A percentile compares a stretch with the other conserved stretches of the same genome.
phyloP scores from a whole-genome alignment of 2,888 invertebrate genomes.

The Melinaea marsaeus region DNA sequence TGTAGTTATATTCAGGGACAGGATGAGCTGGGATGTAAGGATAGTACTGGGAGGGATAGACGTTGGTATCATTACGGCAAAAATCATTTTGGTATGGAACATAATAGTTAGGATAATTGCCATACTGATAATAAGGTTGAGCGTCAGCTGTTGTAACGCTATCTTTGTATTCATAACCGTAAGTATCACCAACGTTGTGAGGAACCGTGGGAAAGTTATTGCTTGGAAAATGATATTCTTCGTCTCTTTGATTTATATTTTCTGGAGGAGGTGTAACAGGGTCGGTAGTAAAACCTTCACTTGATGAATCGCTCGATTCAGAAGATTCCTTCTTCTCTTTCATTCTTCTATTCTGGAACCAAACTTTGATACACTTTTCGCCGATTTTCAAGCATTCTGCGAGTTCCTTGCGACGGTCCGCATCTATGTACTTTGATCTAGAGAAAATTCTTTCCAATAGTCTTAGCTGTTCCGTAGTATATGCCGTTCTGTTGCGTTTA shows the following conservation, averaged over 20 bases:
- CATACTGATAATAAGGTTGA: conserved; percentile 16
- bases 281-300: conserved; percentile 16
- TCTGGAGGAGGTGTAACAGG: conserved; percentile 24
- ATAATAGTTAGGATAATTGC: conserved; percentile 6
- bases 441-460: conserved; percentile 75
- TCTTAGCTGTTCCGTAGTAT: conserved; percentile 83
- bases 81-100: conserved; percentile 8
- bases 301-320: conserved; percentile 50
- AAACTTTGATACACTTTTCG: conserved; percentile 87
- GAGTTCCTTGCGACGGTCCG: conserved; percentile 81
- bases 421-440: conserved; percentile 80
- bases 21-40: conserved; percentile 27
- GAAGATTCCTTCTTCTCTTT: conserved; percentile 79
- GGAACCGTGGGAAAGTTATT: neutral
- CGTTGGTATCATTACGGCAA: conserved; percentile 34
- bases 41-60: conserved; percentile 49
- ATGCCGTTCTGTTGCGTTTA: conserved; percentile 85
- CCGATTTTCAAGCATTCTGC: conserved; percentile 79
- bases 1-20: conserved; percentile 19
- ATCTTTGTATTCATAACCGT: conserved; percentile 9
- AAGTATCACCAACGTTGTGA: neutral
- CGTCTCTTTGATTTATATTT: neutral
- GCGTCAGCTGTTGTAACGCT: conserved; percentile 6
- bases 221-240: conserved; percentile 4
- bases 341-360: conserved; percentile 92